Evolutionary conservation across 2,797 vertebrate species (phyloP).

Genomic region (Sebastes matsubarae): DNA sequence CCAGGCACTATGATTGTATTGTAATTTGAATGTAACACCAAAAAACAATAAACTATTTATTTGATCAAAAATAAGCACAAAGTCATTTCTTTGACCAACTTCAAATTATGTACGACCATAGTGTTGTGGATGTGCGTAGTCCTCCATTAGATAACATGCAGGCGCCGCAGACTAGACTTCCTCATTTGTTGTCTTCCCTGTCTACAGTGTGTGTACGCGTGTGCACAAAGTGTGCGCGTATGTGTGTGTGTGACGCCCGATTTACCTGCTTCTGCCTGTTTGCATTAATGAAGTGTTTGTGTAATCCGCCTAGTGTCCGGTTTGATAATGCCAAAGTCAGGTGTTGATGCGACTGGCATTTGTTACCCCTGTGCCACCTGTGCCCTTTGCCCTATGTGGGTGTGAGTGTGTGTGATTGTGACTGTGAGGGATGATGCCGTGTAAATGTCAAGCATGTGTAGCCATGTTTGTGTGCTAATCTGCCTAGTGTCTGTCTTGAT

Average conservation of each 20-base stretch:
- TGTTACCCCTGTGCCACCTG: slow-evolving; percentile 58
- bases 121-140: slow-evolving; percentile 75
- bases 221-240: neutral
- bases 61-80: slow-evolving; percentile 72
- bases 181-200: slow-evolving; percentile 2
- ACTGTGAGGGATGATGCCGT: slow-evolving; percentile 39
- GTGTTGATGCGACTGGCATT: slow-evolving; percentile 64
- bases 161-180: slow-evolving; percentile 7
- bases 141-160: slow-evolving; percentile 1
- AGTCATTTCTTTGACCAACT: slow-evolving; percentile 75
- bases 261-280: slow-evolving; percentile 62
- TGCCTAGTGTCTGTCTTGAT: slow-evolving; percentile 77
- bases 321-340: slow-evolving; percentile 64
- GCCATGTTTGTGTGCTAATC: slow-evolving; percentile 76
- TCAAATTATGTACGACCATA: slow-evolving; percentile 85
- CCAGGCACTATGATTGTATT: slow-evolving; percentile 86
- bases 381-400: slow-evolving; percentile 53
- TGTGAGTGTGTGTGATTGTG: slow-evolving; percentile 28
- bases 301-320: slow-evolving; percentile 70
- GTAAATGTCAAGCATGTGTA: slow-evolving; percentile 73
- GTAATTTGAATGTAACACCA: slow-evolving; percentile 81
- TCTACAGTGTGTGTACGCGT: slow-evolving; percentile 12
- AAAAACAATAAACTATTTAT: slow-evolving; percentile 76
- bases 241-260: slow-evolving; percentile 32
- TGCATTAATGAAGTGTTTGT: slow-evolving; percentile 68